A percentile compares a stretch with the other conserved stretches of the same genome.
These are phyloP conservation scores for Sceloporus tristichus DNA, from an alignment of 2,113 vertebrate genomes.

Conservation along the genomic window DNA sequence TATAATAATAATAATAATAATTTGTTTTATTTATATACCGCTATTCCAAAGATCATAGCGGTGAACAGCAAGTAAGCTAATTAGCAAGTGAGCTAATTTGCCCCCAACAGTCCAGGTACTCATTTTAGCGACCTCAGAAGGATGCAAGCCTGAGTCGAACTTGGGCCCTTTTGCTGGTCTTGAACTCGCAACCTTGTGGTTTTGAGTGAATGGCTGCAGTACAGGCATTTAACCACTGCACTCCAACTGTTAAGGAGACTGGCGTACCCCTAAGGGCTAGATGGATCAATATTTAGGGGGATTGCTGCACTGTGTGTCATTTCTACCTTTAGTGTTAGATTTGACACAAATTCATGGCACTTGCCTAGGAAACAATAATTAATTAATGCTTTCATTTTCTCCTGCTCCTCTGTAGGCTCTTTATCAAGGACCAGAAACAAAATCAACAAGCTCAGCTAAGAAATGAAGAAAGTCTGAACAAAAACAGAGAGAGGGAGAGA, in stretches of 20 bases:
- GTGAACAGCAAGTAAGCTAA: too few relatives aligned
- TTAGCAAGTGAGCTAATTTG: too few relatives aligned
- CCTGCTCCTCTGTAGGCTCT: background rate
- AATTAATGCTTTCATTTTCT: conserved; percentile 4
- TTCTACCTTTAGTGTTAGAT: background rate
- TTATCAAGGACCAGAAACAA: conserved; percentile 5
- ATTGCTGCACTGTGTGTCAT: background rate
- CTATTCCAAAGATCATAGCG: too few relatives aligned
- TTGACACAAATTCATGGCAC: background rate
- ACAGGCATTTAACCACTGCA: too few relatives aligned
- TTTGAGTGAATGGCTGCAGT: too few relatives aligned
- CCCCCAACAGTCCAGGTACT: too few relatives aligned
- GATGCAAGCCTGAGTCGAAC: too few relatives aligned
- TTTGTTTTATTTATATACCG: too few relatives aligned
- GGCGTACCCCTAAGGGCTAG: background rate
- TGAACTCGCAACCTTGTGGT: too few relatives aligned
- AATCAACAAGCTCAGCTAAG: conserved; percentile 23
- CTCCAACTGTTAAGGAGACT: background rate
- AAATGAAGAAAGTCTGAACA: conserved; percentile 41
- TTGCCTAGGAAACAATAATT: background rate
- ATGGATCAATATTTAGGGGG: background rate
- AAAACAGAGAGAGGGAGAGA: conserved; percentile 37
- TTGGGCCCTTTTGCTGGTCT: too few relatives aligned
- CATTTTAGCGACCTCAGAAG: too few relatives aligned
- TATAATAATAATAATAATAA: too few relatives aligned